These are phyloP conservation scores for Rhopalosiphum nymphaeae DNA, from an alignment of 2,888 invertebrate genomes.

Conservation along the genomic window DNA sequence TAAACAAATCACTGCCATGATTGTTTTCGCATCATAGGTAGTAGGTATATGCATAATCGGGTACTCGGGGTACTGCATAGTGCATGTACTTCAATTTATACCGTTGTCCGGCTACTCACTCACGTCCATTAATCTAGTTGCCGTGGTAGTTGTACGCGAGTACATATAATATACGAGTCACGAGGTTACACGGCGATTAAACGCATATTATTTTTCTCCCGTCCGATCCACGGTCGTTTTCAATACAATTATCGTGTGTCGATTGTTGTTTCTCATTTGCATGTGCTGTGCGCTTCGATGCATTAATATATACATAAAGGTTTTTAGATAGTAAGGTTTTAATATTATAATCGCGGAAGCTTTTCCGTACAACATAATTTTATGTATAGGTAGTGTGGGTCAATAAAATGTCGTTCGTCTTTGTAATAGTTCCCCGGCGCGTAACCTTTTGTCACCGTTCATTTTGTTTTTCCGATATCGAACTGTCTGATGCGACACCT, in stretches of 20 bases:
- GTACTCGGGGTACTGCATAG: not conserved
- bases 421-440: not conserved
- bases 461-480: constrained; percentile 42
- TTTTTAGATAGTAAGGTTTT: not conserved
- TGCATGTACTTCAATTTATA: not conserved
- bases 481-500: not conserved
- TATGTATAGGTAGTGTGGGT: not conserved
- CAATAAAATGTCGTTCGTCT: constrained; percentile 42
- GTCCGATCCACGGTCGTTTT: not conserved
- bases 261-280: not conserved
- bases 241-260: not conserved
- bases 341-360: not conserved
- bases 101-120: not conserved
- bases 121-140: not conserved
- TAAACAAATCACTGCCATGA: not conserved
- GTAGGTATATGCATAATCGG: not conserved
- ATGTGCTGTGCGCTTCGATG: not conserved
- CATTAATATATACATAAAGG: not conserved
- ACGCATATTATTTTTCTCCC: not conserved
- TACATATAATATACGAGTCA: not conserved
- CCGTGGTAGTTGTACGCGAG: not conserved
- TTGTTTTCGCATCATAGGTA: not conserved
- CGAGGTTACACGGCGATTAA: not conserved
- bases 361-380: not conserved
- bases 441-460: constrained; percentile 11